phyloP scores from a whole-genome alignment of 2,113 vertebrate species.

The Mormoops blainvillei region DNA sequence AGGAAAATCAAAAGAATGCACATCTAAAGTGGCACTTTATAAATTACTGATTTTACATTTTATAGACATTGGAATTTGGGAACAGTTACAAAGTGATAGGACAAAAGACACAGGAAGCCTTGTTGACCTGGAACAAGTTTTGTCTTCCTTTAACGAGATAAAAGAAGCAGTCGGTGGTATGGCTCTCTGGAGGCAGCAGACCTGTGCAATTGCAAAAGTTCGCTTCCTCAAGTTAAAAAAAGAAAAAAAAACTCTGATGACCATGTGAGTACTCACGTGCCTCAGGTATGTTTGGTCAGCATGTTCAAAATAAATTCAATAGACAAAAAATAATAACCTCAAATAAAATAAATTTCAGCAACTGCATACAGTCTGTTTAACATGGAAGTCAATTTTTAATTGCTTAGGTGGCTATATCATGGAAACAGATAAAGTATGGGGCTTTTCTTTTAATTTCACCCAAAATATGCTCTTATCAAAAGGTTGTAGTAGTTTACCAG shows the following conservation, averaged over 20 bases:
- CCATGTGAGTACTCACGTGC: slow-evolving; percentile 61
- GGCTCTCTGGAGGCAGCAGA: slow-evolving; percentile 92
- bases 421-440: neutral
- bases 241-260: slow-evolving; percentile 81
- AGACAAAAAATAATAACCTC: neutral
- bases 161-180: slow-evolving; percentile 68
- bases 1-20: neutral
- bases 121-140: slow-evolving; percentile 79
- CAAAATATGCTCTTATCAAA: neutral
- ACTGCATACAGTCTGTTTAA: neutral
- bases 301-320: neutral
- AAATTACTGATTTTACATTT: neutral
- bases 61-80: slow-evolving; percentile 81
- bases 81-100: slow-evolving; percentile 73
- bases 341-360: neutral
- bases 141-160: slow-evolving; percentile 69
- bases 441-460: neutral
- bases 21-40: neutral
- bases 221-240: slow-evolving; percentile 87
- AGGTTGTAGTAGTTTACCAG: neutral
- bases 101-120: slow-evolving; percentile 54
- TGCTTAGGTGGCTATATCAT: neutral
- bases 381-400: neutral
- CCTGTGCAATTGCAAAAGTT: slow-evolving; percentile 84
- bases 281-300: neutral